Evolutionary conservation across 2,113 vertebrate species (phyloP), one percentile per base, ranked within the genome.

Genomic region (Calidris pugnax): DNA sequence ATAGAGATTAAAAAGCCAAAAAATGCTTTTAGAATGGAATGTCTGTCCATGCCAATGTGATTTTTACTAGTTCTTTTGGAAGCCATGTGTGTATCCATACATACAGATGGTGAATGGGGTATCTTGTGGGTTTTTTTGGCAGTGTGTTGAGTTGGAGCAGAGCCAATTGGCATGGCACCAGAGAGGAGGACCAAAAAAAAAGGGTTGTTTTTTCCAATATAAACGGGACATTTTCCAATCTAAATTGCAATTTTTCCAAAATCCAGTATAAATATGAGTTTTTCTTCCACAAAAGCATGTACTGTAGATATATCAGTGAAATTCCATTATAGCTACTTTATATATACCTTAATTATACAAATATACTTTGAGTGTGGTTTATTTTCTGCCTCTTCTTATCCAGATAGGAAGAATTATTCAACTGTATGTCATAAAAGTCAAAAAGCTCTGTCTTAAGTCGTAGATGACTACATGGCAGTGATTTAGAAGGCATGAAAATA

Each of bases 401-500:
- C 51, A 87, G 4, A n/a, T 4, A 74, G 47, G 68, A 71, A 32
- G 4, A 13, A 0, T 16, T 76, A 59, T 63, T 87, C 57, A 68
- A 12, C 19, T 45, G 3, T 17, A 24, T 43, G 12, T 57, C 14
- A 66, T 7, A 63, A 80, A 82, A 63, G 12, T 15, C 17, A 26
- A 81, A 80, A 73, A 21, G 10, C 12, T 86, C 17, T 41, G 4
- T 26, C 35, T 62, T 43, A 60, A 43, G 4, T 35, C 35, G 66
- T 50, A 62, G 15, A 27, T 0, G 0, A 59, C 23, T 43, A 32
- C 18, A 39, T 9, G 33, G 6, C 1, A 3, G 6, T 33, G 8
- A 17, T 71, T 94, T 77, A 74, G 68, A 74, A 90, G 14, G 3
- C 10, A 43, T 13, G 6, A 13, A 27, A 59, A 75, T 90, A 60